phyloP scores from a whole-genome alignment of 2,113 vertebrate genomes.

The Lepisosteus oculatus region DNA sequence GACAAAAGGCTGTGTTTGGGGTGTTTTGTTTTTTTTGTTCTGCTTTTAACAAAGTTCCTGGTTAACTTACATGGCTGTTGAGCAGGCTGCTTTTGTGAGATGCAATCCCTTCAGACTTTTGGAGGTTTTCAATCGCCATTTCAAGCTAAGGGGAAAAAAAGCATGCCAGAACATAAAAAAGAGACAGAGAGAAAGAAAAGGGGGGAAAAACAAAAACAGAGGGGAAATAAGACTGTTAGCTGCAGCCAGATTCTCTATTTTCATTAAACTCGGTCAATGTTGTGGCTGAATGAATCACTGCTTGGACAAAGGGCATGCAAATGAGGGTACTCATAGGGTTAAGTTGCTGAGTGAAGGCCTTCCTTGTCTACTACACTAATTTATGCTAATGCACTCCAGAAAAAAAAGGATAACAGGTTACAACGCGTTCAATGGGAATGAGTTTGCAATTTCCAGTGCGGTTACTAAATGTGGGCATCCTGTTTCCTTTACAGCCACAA shows the following conservation, averaged over 20 bases:
- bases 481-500: neutral
- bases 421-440: slow-evolving; percentile 40
- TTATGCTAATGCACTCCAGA: slow-evolving; percentile 63
- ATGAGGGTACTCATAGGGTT: slow-evolving; percentile 60
- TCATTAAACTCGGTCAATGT: slow-evolving; percentile 66
- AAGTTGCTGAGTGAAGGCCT: slow-evolving; percentile 52
- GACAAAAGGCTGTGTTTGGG: slow-evolving; percentile 2
- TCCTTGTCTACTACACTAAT: slow-evolving; percentile 50
- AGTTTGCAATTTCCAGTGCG: slow-evolving; percentile 28
- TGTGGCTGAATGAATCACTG: slow-evolving; percentile 61
- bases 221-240: slow-evolving; percentile 87
- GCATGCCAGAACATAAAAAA: slow-evolving; percentile 60
- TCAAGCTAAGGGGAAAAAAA: slow-evolving; percentile 87
- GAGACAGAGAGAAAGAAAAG: slow-evolving; percentile 44
- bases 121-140: slow-evolving; percentile 99
- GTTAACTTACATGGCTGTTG: slow-evolving; percentile 99
- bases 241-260: slow-evolving; percentile 74
- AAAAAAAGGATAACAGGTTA: slow-evolving; percentile 48
- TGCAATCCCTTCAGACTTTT: slow-evolving; percentile 98
- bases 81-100: slow-evolving; percentile 99
- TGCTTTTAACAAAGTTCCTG: slow-evolving; percentile 54
- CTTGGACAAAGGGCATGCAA: slow-evolving; percentile 68
- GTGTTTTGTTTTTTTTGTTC: slow-evolving; percentile 25
- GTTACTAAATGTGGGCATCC: neutral
- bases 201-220: slow-evolving; percentile 71